Percentiles rank a stretch among this genome's conserved stretches.
Evolutionary conservation across 2,888 invertebrate genomes (phyloP).

Genomic region (Imbricaverruca yamaguchii): DNA sequence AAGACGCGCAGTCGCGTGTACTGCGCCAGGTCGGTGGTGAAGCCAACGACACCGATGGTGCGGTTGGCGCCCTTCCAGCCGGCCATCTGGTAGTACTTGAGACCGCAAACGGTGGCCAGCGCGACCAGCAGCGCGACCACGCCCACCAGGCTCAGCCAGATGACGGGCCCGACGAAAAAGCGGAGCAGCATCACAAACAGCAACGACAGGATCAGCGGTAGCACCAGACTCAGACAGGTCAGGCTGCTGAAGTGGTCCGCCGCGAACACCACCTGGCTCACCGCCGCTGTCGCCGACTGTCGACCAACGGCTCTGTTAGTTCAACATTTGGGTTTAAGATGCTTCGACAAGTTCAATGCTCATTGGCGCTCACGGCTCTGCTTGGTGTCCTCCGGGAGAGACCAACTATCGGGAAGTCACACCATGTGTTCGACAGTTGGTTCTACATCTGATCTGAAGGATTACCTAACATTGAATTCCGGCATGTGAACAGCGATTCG

Average conservation of each 20-base stretch:
- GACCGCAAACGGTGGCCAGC: not conserved
- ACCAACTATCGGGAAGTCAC: too few species aligned
- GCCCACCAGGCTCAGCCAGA: not conserved
- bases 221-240: not conserved
- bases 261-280: not conserved
- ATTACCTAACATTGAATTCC: too few species aligned
- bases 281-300: not conserved
- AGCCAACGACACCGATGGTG: not conserved
- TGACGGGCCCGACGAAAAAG: not conserved
- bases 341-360: too few species aligned
- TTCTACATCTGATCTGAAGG: too few species aligned
- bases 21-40: not conserved
- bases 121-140: not conserved
- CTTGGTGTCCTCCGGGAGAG: too few species aligned
- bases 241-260: not conserved
- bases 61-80: not conserved
- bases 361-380: too few species aligned
- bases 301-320: not conserved
- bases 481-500: too few species aligned
- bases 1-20: not conserved
- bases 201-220: slow-evolving; percentile 4
- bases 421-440: too few species aligned
- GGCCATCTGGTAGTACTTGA: not conserved
- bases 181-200: slow-evolving; percentile 1
- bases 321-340: too few species aligned